These are phyloP conservation scores for Osmerus eperlanus DNA, from an alignment of 2,113 vertebrate species.

Conservation along the genomic window DNA sequence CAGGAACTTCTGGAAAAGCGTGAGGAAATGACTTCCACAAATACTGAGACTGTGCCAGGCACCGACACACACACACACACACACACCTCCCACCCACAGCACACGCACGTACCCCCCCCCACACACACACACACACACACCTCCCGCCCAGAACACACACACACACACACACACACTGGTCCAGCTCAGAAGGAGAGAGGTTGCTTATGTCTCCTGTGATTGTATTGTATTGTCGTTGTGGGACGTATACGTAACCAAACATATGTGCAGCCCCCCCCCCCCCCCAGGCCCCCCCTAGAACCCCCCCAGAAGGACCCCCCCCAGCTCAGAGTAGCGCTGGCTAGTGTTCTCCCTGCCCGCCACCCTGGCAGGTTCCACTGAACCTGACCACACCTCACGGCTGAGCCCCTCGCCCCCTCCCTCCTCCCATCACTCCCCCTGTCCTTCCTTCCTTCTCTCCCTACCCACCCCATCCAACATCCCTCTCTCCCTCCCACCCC, in stretches of 20 bases:
- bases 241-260: constrained; percentile 25
- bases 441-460: too few relatives aligned
- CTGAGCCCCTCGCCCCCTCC: constrained; percentile 28
- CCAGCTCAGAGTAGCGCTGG: constrained; percentile 4
- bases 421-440: too few relatives aligned
- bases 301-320: not conserved
- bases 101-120: not conserved
- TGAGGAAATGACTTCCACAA: constrained; percentile 62
- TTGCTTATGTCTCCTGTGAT: constrained; percentile 7
- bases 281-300: not conserved
- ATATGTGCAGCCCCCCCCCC: constrained; percentile 18
- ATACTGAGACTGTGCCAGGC: too few relatives aligned
- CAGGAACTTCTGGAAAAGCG: constrained; percentile 42
- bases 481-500: too few relatives aligned
- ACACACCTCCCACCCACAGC: not conserved
- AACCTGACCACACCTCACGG: constrained; percentile 26
- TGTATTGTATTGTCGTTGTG: not conserved
- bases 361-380: constrained; percentile 36
- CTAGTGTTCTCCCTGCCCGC: constrained; percentile 28
- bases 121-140: constrained; percentile 14
- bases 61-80: too few relatives aligned
- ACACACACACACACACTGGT: constrained; percentile 18
- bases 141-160: constrained; percentile 2
- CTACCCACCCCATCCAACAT: too few relatives aligned
- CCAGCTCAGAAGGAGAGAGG: not conserved